Evolutionary conservation across 2,113 vertebrate genomes (phyloP).

Genomic region (Caretta caretta): DNA sequence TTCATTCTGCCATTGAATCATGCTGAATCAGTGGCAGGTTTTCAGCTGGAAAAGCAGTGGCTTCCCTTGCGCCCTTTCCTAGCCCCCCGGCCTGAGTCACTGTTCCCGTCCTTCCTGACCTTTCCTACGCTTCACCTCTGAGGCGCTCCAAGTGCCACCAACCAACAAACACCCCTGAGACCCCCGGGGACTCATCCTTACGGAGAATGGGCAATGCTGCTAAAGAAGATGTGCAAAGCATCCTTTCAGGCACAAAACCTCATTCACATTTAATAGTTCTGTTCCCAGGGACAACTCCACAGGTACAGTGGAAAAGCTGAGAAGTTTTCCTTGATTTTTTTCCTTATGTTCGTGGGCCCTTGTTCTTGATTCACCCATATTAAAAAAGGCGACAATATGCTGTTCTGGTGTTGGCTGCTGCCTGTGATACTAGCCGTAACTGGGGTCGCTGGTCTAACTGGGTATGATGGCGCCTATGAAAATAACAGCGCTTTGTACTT

Average conservation of each 20-base stretch:
- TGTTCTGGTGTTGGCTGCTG: not conserved
- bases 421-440: not conserved
- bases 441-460: not conserved
- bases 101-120: slow-evolving; percentile 40
- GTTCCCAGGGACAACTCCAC: not conserved
- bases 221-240: not conserved
- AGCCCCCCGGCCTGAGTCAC: slow-evolving; percentile 38
- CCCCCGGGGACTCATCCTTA: not conserved
- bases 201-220: not conserved
- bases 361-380: slow-evolving; percentile 10
- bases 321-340: slow-evolving; percentile 21
- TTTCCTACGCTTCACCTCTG: not conserved
- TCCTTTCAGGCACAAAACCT: not conserved
- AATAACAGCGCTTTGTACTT: not conserved
- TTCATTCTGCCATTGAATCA: slow-evolving; percentile 56
- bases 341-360: slow-evolving; percentile 34
- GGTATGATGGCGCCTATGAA: not conserved
- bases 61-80: slow-evolving; percentile 7
- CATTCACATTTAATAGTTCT: slow-evolving; percentile 4
- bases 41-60: slow-evolving; percentile 36
- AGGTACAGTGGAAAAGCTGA: not conserved
- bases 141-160: slow-evolving; percentile 38
- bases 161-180: not conserved
- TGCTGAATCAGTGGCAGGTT: slow-evolving; percentile 37
- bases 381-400: not conserved